These are phyloP conservation scores for Congeria kusceri DNA, from an alignment of 2,888 invertebrate genomes.

Conservation along the genomic window DNA sequence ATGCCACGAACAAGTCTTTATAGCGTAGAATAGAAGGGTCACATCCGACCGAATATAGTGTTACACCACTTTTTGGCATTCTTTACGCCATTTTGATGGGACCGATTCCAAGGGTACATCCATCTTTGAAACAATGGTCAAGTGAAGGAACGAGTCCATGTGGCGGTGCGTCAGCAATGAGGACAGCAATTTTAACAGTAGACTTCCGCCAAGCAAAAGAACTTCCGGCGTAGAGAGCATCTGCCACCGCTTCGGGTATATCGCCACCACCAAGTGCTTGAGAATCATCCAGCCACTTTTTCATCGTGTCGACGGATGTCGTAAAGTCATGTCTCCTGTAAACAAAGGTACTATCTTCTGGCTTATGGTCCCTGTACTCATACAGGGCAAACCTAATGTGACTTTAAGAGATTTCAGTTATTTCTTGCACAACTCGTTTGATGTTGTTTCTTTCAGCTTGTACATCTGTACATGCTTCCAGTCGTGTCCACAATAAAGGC, in stretches of 20 bases:
- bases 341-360: slow-evolving; percentile 3
- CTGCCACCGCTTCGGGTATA: slow-evolving; percentile 13
- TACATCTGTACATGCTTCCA: slow-evolving; percentile 20
- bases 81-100: slow-evolving; percentile 7
- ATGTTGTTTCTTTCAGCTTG: slow-evolving; percentile 1
- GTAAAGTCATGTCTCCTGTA: slow-evolving; percentile 11
- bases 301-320: neutral
- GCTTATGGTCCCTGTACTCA: slow-evolving; percentile 16
- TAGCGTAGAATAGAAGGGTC: slow-evolving; percentile 14
- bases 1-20: slow-evolving; percentile 10
- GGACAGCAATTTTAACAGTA: slow-evolving; percentile 7
- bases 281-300: slow-evolving; percentile 4
- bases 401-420: neutral
- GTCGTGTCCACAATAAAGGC: slow-evolving; percentile 17
- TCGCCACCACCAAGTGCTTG: slow-evolving; percentile 8
- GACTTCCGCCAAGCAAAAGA: neutral
- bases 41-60: slow-evolving; percentile 12
- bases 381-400: slow-evolving; percentile 5
- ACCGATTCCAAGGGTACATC: slow-evolving; percentile 3
- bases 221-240: slow-evolving; percentile 3
- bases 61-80: neutral
- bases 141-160: slow-evolving; percentile 10
- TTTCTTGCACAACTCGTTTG: slow-evolving; percentile 3
- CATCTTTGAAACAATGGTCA: neutral
- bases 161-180: slow-evolving; percentile 15